Conservation (phyloP, 2,797 vertebrate species). For the Australoheros facetus region DNA sequence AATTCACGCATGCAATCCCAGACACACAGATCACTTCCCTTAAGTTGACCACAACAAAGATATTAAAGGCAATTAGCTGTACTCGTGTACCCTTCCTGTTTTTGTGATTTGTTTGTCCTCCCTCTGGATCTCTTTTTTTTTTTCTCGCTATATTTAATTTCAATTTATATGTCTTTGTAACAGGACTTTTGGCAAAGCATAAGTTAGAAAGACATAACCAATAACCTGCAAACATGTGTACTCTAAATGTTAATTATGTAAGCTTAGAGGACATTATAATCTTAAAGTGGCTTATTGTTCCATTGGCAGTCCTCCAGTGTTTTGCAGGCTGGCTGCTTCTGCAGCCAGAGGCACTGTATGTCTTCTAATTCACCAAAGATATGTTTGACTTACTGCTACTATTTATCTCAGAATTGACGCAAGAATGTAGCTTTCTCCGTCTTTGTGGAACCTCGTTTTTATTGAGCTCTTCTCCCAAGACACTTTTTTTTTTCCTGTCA, state of each 20-base stretch:
- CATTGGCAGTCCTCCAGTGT: conserved; percentile 41
- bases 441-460: conserved; percentile 9
- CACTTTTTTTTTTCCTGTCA: conserved; percentile 4
- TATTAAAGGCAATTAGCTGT: conserved; percentile 37
- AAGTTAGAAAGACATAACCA: conserved; percentile 8
- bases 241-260: conserved; percentile 37
- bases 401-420: conserved; percentile 26
- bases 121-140: background rate
- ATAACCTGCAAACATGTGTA: background rate
- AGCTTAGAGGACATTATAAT: conserved; percentile 24
- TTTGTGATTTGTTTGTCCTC: background rate
- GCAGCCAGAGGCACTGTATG: conserved; percentile 30
- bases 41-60: conserved; percentile 29
- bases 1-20: background rate
- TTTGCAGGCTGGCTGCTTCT: conserved; percentile 32
- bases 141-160: background rate
- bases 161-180: background rate
- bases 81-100: background rate
- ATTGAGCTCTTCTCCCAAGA: conserved; percentile 7
- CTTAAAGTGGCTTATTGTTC: conserved; percentile 47
- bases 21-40: conserved; percentile 26
- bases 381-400: conserved; percentile 35
- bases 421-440: background rate
- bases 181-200: background rate
- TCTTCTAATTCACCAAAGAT: conserved; percentile 37